These are phyloP conservation scores for Zaprionus lachaisei DNA, from an alignment of 1,140 invertebrate species.

Conservation along the genomic window DNA sequence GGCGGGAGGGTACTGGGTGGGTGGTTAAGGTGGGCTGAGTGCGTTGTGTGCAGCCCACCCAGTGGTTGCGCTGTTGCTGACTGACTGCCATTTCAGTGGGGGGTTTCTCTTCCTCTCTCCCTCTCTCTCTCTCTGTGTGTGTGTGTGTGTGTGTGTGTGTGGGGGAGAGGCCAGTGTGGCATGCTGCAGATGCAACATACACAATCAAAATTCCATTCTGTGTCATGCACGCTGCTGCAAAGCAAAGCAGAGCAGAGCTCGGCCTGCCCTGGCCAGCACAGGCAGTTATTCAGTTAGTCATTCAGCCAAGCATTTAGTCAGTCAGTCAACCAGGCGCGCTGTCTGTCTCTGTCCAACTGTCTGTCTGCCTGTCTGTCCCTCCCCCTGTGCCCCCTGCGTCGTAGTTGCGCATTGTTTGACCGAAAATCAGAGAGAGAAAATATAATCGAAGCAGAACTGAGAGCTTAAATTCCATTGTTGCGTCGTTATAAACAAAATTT, in stretches of 20 bases:
- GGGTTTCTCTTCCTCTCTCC: neutral
- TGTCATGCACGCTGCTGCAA: conserved; percentile 38
- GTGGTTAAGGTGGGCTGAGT: neutral
- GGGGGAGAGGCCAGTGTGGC: neutral
- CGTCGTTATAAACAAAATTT: conserved; percentile 62
- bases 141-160: too few species aligned
- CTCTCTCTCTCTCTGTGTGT: too few species aligned
- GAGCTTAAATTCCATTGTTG: conserved; percentile 57
- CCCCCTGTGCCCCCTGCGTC: conserved; percentile 12
- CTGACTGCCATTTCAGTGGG: conserved; percentile 13
- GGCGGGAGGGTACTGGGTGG: neutral
- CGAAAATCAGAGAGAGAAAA: conserved; percentile 54
- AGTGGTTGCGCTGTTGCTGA: neutral
- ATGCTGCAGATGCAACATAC: conserved; percentile 54
- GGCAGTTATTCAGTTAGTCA: conserved; percentile 60
- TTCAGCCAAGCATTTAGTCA: conserved; percentile 62
- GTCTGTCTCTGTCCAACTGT: conserved; percentile 8
- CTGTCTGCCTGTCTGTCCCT: conserved; percentile 15
- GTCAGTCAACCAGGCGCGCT: conserved; percentile 48
- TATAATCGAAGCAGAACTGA: conserved; percentile 46
- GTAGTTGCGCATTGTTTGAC: conserved; percentile 49
- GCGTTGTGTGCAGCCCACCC: neutral
- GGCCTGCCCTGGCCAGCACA: neutral
- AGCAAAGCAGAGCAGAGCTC: too few species aligned
- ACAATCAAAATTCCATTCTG: conserved; percentile 68